Base-by-base conservation (phyloP, 2,888 invertebrate species). In the Andricus quercusramuli region DNA sequence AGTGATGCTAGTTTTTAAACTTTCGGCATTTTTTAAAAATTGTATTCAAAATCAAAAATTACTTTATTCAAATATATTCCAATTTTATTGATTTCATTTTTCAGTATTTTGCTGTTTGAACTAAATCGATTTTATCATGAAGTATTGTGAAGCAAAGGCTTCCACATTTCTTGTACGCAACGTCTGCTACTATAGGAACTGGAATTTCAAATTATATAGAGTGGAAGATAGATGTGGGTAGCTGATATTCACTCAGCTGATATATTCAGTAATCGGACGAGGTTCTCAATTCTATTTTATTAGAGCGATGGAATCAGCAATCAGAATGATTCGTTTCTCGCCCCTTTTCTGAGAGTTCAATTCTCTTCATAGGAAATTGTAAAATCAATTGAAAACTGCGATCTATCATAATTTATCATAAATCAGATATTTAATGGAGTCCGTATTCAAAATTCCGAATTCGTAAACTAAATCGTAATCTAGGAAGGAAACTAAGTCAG, bases 161-260 rank as follows among this genome's bases (percentile, higher is more conserved):
- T 47, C 47, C 17, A 17, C 17, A 32, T n/a, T 11, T 56, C 29
- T 74, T 56, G 5, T 32, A 74, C 37, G n/a, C 20, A 51, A 32
- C 32, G 13, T 32, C 56, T n/a, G n/a, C n/a, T 32, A 32, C 56
- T 8, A 56, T 37, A 56, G 37, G 56, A 74, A 74, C 56, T 37
- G 74, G 74, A 56, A 74, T 74, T 32, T 51, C 11, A 32, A n/a
- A 74, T 74, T 29, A 56, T n/a, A 37, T 32, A 74, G 74, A 51
- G 56, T 74, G 56, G n/a, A 74, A 56, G 74, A 74, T 74, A 74
- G 74, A 74, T 74, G 37, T 74, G 56, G 74, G 74, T 74, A 68
- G 47, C 74, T 74, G 74, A 56, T 74, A 74, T 74, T 74, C 51
- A 56, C n/a, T 32, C n/a, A 32, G 51, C n/a, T 74, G 56, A 56